Evolutionary conservation across 2,113 vertebrate species (phyloP), one percentile per base, ranked within the genome.

Genomic region (Rhinoderma darwinii): DNA sequence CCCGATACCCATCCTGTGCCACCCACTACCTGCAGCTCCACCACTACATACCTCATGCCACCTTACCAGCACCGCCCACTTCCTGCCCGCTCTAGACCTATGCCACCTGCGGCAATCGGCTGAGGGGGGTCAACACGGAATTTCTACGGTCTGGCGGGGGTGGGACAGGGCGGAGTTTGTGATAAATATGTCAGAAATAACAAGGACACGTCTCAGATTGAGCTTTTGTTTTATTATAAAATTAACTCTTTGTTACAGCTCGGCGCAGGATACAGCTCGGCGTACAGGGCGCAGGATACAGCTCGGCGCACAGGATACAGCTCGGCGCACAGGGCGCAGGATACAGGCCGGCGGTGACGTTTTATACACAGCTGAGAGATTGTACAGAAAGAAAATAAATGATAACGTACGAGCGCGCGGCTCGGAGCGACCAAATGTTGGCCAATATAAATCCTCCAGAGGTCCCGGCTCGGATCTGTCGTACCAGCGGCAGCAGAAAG

Each of bases 241-340:
- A 95, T 96, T 94, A 97, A 96, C 95, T 96, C 96, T 96, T 96
- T 96, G 95, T 97, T 97, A 96, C 96, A 97, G 96, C 94, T 96
- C 90, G 22, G 96, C 94, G 96, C 96, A n/a, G n/a, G n/a, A n/a
- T n/a, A n/a, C n/a, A n/a, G n/a, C n/a, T n/a, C n/a, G n/a, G n/a
- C n/a, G n/a, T n/a, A 94, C 92, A 95, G 95, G 94, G 96, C 94
- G 96, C 61, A 51, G 51, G 73, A 47, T 86, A 85, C 84, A 94
- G 88, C 92, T 44, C 82, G 32, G 50, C 47, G 32, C n/a, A n/a
- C n/a, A n/a, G n/a, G n/a, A n/a, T 97, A 96, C 96, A 97, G 96
- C 94, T 96, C 90, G 22, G 96, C 94, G 96, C 96, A 94, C 92
- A 95, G 95, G 94, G 96, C 94, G 96, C 61, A 51, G 51, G 73